A percentile compares a stretch with the other conserved stretches of the same genome.
Evolutionary conservation across 2,888 invertebrate species (phyloP).

Genomic region (Creontiades dilutus): DNA sequence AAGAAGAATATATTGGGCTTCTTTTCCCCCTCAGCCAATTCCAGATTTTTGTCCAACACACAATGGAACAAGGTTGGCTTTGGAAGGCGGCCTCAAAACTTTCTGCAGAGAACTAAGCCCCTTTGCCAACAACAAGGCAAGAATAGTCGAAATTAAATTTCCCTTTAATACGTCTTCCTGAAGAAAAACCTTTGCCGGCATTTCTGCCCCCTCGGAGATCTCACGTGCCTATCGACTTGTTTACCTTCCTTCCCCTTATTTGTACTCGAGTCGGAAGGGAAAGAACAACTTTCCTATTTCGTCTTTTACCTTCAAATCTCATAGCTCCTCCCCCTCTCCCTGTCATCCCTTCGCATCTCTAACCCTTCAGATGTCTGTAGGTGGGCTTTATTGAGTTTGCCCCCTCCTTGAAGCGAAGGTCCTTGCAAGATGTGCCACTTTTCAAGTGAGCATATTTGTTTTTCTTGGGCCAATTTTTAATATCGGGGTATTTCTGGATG

Average conservation of each 20-base stretch:
- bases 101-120: background rate
- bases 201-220: background rate
- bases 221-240: constrained; percentile 36
- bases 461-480: background rate
- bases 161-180: background rate
- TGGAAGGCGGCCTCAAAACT: constrained; percentile 17
- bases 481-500: no score
- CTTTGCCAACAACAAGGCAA: background rate
- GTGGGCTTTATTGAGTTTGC: constrained; percentile 35
- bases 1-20: background rate
- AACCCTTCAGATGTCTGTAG: background rate
- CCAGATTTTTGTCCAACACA: background rate
- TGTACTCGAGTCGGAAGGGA: constrained; percentile 14
- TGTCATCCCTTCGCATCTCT: no score
- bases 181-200: background rate
- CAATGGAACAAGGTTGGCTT: background rate
- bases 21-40: background rate
- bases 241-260: constrained; percentile 14
- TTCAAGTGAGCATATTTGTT: background rate
- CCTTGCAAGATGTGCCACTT: background rate
- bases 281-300: constrained; percentile 42
- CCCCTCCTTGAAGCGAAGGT: background rate
- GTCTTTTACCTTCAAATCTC: constrained; percentile 27
- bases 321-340: background rate
- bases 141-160: constrained; percentile 52